Evolutionary conservation across 2,797 vertebrate species (phyloP), one percentile per base, ranked within the genome.

Genomic region (Nyctibius grandis): DNA sequence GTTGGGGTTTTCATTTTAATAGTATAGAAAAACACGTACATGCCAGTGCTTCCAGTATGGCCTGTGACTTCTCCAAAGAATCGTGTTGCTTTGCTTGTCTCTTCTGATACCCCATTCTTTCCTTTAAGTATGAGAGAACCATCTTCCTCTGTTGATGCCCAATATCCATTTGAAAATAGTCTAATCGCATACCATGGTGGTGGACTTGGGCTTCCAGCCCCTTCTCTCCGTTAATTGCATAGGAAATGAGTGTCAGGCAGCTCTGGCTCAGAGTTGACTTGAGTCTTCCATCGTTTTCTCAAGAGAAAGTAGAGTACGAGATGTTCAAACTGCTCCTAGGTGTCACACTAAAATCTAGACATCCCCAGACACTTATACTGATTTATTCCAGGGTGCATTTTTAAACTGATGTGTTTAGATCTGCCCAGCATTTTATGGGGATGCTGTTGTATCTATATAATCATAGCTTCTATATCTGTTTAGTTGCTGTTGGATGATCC

Each of bases 1-100:
- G 26, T 65, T 51, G 15, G 11, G 60, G 26, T 12, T 91, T 92
- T 95, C 26, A 80, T 67, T 83, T 57, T 88, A 93, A 94, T 82
- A 45, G 28, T n/a, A 38, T 59, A n/a, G 83, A 95, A 78, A 85
- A 93, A 25, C 13, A 9, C 29, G 28, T 50, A 63, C 51, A 85
- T 79, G 40, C 15, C 68, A 69, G 38, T 9, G 53, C 78, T 93
- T 42, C 77, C 67, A 89, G 76, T n/a, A 33, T 57, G 67, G 68
- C 78, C 72, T 47, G 70, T 60, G 34, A 53, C n/a, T 72, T 87
- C 75, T 63, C 64, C 61, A 31, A 80, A 65, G 83, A 90, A 64
- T 67, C 65, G 40, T 19, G 15, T 44, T 85, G 25, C 34, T 85
- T 72, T 87, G 26, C 51, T 74, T 69, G 50, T 82, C 61, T 73